Conservation (phyloP, 2,113 vertebrate genomes). For the Microcebus tavaratra region DNA sequence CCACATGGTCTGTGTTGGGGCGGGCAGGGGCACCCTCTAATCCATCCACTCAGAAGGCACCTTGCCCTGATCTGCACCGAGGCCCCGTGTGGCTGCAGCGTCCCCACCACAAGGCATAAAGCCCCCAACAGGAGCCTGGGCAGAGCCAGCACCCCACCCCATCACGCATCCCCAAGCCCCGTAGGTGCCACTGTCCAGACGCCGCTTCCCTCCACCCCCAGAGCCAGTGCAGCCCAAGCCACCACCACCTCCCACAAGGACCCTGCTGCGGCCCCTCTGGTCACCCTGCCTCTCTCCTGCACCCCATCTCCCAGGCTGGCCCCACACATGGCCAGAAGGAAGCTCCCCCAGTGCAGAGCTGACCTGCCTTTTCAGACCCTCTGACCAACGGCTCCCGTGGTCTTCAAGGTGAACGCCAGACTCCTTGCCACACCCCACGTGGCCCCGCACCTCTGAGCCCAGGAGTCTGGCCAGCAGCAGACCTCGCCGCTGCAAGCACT, state of each 20-base stretch:
- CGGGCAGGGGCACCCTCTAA: background rate
- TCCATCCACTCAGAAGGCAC: too few relatives aligned
- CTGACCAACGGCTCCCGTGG: rapidly evolving
- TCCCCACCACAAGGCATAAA: too few relatives aligned
- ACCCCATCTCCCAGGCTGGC: background rate
- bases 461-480: too few relatives aligned
- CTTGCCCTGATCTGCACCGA: background rate
- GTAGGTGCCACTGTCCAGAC: rapidly evolving
- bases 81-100: rapidly evolving
- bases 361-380: background rate
- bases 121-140: background rate
- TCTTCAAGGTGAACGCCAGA: background rate
- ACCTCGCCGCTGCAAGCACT: background rate
- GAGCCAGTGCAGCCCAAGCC: background rate
- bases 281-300: background rate
- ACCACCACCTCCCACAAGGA: rapidly evolving
- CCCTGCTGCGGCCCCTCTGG: background rate
- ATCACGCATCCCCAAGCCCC: too few relatives aligned
- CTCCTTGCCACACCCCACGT: rapidly evolving
- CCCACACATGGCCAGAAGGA: background rate
- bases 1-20: background rate
- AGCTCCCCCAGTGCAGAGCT: background rate
- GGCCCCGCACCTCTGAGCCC: background rate
- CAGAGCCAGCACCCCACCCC: too few relatives aligned
- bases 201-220: background rate